Evolutionary conservation across 2,888 invertebrate genomes (phyloP), one percentile per base, ranked within the genome.

Genomic region (Melanostoma mellinum): DNA sequence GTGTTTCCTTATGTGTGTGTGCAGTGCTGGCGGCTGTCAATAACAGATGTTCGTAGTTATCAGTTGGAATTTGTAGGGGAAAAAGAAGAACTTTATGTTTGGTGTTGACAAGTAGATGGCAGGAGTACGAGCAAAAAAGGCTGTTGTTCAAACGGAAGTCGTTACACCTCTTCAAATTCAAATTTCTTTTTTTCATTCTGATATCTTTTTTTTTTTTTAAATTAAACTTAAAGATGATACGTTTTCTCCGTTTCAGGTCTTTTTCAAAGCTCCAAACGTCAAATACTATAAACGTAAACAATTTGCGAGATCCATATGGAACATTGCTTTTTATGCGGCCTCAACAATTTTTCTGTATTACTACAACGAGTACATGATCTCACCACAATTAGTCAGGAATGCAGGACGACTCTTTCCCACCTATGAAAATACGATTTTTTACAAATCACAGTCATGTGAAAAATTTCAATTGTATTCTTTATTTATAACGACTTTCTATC

Each of bases 391-490:
- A 68, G 87, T 88, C 67, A 90, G 89, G 81, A 91, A 89, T 79
- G 89, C 90, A 75, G 91, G 90, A 8, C 89, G 90, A 9, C 87
- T 91, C 6, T 91, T 91, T 78, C 89, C 90, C 73, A 91, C 90
- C 60, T 91, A 90, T 40, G 91, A 91, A 53, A 90, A 91, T 86
- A 87, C 89, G 0, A 90, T 91, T 44, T 91, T 91, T 80, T 91
- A 89, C 82, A 88, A 88, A 58, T 91, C 91, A 6, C 89, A 90
- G 67, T 89, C 90, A 38, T 90, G 89, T 68, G 91, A 90, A 71
- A 90, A 90, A 63, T 91, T 91, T 86, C 90, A 91, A 75, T 88
- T 91, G 36, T 91, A 91, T 82, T 90, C 90, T 1, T 86, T 90
- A 53, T 89, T 91, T 61, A 89, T 91, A 2, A 90, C 90, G 4